Conservation (phyloP, 2,888 invertebrate genomes). For the Drosophila formosana region DNA sequence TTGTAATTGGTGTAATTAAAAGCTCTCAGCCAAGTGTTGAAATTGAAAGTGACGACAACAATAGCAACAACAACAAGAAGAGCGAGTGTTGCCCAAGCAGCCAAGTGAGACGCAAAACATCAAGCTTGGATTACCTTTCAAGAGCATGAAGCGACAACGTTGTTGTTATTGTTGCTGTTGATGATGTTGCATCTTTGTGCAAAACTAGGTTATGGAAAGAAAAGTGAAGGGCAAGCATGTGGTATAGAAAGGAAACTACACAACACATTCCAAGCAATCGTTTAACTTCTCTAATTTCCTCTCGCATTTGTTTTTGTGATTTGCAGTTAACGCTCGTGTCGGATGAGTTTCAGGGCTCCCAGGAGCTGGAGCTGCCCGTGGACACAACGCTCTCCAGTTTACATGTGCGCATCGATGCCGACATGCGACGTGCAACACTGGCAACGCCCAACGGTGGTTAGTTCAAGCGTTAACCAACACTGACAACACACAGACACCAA, state of each 20-base stretch:
- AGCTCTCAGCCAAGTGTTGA: constrained; percentile 57
- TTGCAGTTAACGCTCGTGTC: constrained; percentile 74
- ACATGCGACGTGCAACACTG: constrained; percentile 83
- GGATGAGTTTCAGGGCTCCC: constrained; percentile 81
- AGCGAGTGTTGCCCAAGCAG: constrained; percentile 71
- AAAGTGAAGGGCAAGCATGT: constrained; percentile 78
- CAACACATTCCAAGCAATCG: constrained; percentile 43
- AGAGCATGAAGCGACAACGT: constrained; percentile 52
- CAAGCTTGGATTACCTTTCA: constrained; percentile 77
- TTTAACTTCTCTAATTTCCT: constrained; percentile 11
- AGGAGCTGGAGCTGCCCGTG: constrained; percentile 83
- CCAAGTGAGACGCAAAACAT: constrained; percentile 73
- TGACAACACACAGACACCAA: constrained; percentile 9
- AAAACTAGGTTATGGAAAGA: constrained; percentile 81
- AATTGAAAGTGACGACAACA: constrained; percentile 71
- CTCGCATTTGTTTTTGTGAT: background rate
- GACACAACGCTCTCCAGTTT: constrained; percentile 84
- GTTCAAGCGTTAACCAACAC: constrained; percentile 56
- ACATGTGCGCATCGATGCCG: constrained; percentile 84
- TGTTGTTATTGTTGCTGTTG: constrained; percentile 36
- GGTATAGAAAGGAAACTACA: constrained; percentile 71
- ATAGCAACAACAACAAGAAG: constrained; percentile 2
- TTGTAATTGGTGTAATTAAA: constrained; percentile 75
- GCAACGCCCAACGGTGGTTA: constrained; percentile 85
- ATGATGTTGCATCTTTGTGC: constrained; percentile 79